A percentile compares a stretch with the other conserved stretches of the same genome.
These are phyloP conservation scores for Pristionchus fissidentatus DNA, from an alignment of 2,888 invertebrate genomes.

Conservation along the genomic window DNA sequence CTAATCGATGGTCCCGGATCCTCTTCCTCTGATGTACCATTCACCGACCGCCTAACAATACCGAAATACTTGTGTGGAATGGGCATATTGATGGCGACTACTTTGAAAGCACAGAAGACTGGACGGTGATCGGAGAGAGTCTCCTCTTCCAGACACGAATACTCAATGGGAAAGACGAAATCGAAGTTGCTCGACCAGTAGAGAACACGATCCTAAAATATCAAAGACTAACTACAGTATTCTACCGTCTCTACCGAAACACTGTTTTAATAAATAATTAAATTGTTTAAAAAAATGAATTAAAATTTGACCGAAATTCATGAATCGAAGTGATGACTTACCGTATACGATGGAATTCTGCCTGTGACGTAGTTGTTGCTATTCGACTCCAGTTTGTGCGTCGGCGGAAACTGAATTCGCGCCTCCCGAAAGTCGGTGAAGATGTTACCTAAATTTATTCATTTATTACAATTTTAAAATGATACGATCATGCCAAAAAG, in stretches of 20 bases:
- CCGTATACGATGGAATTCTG: slow-evolving; percentile 40
- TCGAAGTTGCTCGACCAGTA: slow-evolving; percentile 22
- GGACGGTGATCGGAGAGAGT: slow-evolving; percentile 49
- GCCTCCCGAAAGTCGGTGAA: slow-evolving; percentile 43
- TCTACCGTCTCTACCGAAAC: background rate
- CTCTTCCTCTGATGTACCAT: background rate
- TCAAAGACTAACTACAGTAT: background rate
- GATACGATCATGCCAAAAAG: background rate
- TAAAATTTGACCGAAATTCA: no score
- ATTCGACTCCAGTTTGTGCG: slow-evolving; percentile 41
- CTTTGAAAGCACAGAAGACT: slow-evolving; percentile 45
- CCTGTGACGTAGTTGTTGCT: slow-evolving; percentile 28
- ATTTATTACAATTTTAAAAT: no score
- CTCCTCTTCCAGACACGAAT: slow-evolving; percentile 10
- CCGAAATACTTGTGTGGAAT: slow-evolving; percentile 31
- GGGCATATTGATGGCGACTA: slow-evolving; percentile 33
- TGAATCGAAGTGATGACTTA: background rate
- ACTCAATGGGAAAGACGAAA: background rate
- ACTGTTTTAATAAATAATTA: no score
- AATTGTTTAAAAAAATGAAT: background rate
- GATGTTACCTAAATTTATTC: slow-evolving; percentile 36
- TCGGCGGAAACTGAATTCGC: slow-evolving; percentile 37
- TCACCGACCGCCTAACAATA: background rate
- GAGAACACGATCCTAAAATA: slow-evolving; percentile 44
- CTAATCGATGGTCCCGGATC: background rate